Base-by-base conservation (phyloP, 2,113 vertebrate species). In the Panthera tigris region DNA sequence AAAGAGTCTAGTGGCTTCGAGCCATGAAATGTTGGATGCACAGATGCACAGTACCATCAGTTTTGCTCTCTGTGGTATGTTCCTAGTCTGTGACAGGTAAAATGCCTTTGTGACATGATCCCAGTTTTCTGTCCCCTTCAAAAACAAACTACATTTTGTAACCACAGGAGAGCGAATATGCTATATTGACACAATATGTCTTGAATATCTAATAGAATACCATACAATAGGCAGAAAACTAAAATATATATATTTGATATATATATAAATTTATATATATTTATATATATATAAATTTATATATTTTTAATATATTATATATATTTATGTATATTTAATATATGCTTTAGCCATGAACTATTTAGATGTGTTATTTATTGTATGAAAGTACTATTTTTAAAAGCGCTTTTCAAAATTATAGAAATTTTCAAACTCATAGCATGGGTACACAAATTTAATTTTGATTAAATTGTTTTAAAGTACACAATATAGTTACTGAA, bases 1-100 rank as follows among this genome's bases (percentile, higher is more conserved):
- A 99, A 99, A 99, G 98, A 99, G 98, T 97, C 97, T 97, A 76
- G 98, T 98, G 98, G 99, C 99, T 98, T 97, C 61, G 91, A 98
- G 99, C 99, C 99, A 99, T 97, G 0, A 11, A 98, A 97, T 98
- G 93, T 80, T 98, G 98, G 98, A 98, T 91, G 97, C 98, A 98
- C 99, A 99, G 99, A 99, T 99, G 99, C 98, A 98, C 97, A 95
- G 83, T 74, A 97, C 92, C 95, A 97, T 98, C 97, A 97, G 94
- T 98, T 98, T 97, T 97, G 91, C 97, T 98, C 96, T 98, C 98
- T 95, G 87, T 7, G 97, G 98, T 98, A 89, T 88, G 96, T 94
- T 94, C 96, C 96, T 99, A 98, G 97, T 98, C 98, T 98, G 97
- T 98, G 66, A 98, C 99, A 98, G 98, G 98, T 98, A 98, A 91